These are phyloP conservation scores for Aurelia coerulea DNA, from an alignment of 30 jellyfish, hydroid and myxozoan genomes.

Conservation along the genomic window DNA sequence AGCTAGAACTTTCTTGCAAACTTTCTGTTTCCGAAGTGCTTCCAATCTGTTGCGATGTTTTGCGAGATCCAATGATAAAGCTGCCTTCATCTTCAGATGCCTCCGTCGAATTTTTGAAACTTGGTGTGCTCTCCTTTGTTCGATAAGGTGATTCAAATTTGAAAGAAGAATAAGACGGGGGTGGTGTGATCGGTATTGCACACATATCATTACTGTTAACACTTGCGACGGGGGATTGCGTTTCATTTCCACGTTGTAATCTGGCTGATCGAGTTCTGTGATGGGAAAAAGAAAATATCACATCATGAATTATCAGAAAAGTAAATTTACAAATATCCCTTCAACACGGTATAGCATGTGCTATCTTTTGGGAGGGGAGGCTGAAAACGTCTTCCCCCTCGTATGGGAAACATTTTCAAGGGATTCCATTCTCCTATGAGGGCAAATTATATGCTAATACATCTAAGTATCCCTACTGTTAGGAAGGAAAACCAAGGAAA, in stretches of 20 bases:
- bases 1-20: conserved; percentile 1
- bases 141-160: conserved; percentile 26
- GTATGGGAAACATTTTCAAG: too few relatives aligned
- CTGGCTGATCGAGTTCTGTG: conserved; percentile 56
- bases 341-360: background rate
- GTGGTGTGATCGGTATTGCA: conserved; percentile 43
- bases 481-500: too few relatives aligned
- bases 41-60: conserved; percentile 40
- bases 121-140: conserved; percentile 36
- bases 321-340: conserved; percentile 1
- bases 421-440: too few relatives aligned
- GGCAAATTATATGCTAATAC: too few relatives aligned
- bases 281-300: background rate
- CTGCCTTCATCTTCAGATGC: conserved; percentile 93
- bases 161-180: conserved; percentile 64
- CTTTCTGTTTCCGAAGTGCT: conserved; percentile 24
- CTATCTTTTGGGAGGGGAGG: background rate
- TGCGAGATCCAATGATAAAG: conserved; percentile 50
- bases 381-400: background rate
- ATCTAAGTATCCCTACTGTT: too few relatives aligned
- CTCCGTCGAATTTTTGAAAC: conserved; percentile 43
- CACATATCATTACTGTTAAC: conserved; percentile 14
- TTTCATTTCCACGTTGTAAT: conserved; percentile 36
- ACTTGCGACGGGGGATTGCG: conserved; percentile 36
- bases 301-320: background rate